Conservation (phyloP, 2,888 invertebrate genomes). For the Xylota segnis region DNA sequence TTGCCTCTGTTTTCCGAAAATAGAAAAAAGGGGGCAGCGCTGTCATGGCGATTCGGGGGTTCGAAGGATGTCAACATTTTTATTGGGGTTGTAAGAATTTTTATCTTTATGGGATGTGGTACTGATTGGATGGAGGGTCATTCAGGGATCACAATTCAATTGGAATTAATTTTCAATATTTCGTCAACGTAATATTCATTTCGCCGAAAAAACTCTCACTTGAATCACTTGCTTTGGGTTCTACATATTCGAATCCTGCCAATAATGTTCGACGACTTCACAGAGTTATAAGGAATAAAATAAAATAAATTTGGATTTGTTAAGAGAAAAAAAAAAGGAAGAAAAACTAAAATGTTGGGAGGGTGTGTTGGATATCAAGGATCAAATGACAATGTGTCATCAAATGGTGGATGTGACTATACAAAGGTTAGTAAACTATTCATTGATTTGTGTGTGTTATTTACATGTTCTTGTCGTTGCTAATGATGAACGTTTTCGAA, state of each 20-base stretch:
- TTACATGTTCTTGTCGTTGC: background rate
- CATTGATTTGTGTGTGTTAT: background rate
- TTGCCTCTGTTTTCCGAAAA: constrained; percentile 37
- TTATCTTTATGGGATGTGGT: constrained; percentile 16
- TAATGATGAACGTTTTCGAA: background rate
- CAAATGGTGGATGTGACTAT: constrained; percentile 87
- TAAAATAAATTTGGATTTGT: constrained; percentile 13
- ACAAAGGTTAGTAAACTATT: constrained; percentile 86
- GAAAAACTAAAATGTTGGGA: constrained; percentile 81
- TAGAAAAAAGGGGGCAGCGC: constrained; percentile 7
- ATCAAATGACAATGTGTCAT: constrained; percentile 90
- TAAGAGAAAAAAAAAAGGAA: constrained; percentile 1
- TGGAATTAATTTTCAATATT: constrained; percentile 56
- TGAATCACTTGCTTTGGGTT: constrained; percentile 29
- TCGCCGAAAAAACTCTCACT: constrained; percentile 27
- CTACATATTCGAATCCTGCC: no score
- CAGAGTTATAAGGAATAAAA: background rate
- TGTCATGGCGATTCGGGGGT: background rate
- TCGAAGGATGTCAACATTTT: constrained; percentile 37
- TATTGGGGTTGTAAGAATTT: constrained; percentile 42
- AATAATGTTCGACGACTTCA: no score
- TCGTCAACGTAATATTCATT: background rate
- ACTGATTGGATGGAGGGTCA: constrained; percentile 15
- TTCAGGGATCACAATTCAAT: constrained; percentile 49
- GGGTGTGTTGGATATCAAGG: constrained; percentile 87